A percentile compares a stretch with the other conserved stretches of the same genome.
phyloP scores from a whole-genome alignment of 2,113 vertebrate genomes.

The Excalfactoria chinensis region DNA sequence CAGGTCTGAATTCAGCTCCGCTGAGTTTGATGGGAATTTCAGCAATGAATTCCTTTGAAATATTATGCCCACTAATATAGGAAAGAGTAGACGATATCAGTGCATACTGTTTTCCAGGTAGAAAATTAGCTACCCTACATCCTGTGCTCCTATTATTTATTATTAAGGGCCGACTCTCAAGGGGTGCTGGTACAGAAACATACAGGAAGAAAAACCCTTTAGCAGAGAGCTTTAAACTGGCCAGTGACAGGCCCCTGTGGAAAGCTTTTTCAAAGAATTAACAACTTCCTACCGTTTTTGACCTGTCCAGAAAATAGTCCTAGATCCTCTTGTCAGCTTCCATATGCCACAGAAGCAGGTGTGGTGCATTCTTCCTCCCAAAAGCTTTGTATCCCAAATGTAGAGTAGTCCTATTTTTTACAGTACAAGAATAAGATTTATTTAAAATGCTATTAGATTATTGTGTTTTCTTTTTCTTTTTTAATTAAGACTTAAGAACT shows the following conservation, averaged over 20 bases:
- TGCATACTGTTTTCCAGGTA: not conserved
- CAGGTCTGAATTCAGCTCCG: not conserved
- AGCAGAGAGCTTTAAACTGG: not conserved
- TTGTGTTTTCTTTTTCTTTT: not conserved
- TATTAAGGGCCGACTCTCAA: not conserved
- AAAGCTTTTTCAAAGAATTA: not conserved
- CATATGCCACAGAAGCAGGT: not conserved
- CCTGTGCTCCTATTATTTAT: not conserved
- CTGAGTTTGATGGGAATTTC: not conserved
- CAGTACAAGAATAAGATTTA: not conserved
- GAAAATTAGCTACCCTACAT: not conserved
- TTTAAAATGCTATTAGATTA: not conserved
- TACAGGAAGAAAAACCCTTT: not conserved
- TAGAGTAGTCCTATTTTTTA: not conserved
- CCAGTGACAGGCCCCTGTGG: not conserved
- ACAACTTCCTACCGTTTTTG: rapidly evolving
- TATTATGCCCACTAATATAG: not conserved
- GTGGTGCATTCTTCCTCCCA: not conserved
- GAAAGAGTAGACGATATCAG: not conserved
- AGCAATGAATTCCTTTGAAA: not conserved
- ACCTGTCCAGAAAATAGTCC: not conserved
- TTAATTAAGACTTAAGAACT: not conserved
- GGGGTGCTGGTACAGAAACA: not conserved
- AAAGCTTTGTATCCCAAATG: not conserved
- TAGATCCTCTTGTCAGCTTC: not conserved